Conservation (phyloP, 2,888 invertebrate genomes). For the Paralinhomoeus sp. region DNA sequence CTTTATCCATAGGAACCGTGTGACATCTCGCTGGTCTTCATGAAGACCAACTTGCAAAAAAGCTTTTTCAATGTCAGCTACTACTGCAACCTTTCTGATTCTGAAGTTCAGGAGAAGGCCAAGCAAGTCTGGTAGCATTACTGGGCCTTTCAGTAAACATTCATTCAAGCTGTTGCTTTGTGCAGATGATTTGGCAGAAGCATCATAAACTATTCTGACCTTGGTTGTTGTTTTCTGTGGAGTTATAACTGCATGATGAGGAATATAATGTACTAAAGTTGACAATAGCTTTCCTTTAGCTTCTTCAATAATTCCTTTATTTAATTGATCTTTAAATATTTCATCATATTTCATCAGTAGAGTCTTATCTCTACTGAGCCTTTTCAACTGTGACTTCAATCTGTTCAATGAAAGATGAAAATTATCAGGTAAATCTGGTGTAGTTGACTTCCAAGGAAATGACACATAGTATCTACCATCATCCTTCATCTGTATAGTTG, state of each 20-base stretch:
- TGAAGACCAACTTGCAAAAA: conserved; percentile 7
- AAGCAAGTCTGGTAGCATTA: conserved; percentile 6
- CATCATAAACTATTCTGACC: conserved; percentile 12
- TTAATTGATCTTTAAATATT: conserved; percentile 1
- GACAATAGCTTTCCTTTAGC: no score
- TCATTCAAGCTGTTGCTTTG: conserved; percentile 8
- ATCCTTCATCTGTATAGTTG: background rate
- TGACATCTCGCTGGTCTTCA: conserved; percentile 5
- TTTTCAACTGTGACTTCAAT: background rate
- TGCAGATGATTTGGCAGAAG: conserved; percentile 4
- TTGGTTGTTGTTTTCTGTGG: conserved; percentile 7
- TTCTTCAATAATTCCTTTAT: no score
- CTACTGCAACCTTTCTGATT: background rate
- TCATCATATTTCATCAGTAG: background rate
- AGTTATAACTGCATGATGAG: conserved; percentile 10
- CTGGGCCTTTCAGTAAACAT: conserved; percentile 7
- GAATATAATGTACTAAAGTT: conserved; percentile 9
- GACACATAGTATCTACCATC: conserved; percentile 1
- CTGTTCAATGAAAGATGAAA: background rate
- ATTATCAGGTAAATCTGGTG: background rate
- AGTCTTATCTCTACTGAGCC: background rate
- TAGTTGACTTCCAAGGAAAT: background rate
- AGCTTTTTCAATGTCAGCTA: conserved; percentile 9
- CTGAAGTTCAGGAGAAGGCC: conserved; percentile 8
- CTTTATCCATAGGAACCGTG: conserved; percentile 8